Evolutionary conservation across 2,113 vertebrate genomes (phyloP).

Genomic region (Polypterus bichir): DNA sequence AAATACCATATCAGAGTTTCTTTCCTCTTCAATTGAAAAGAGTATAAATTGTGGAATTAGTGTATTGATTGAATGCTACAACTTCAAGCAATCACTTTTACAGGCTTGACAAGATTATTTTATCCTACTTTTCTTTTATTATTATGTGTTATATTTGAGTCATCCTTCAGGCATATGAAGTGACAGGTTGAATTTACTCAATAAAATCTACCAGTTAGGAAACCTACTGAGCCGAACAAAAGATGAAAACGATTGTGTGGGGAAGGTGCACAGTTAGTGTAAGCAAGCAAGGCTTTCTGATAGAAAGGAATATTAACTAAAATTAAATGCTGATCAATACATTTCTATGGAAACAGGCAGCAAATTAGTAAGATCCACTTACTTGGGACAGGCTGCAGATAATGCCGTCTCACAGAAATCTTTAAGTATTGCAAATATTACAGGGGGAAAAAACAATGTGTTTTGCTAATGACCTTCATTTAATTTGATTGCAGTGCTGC

Average conservation of each 20-base stretch:
- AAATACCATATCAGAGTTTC: constrained; percentile 97
- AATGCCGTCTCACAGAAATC: constrained; percentile 26
- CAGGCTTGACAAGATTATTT: constrained; percentile 99
- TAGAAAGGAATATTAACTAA: constrained; percentile 63
- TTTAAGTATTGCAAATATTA: constrained; percentile 19
- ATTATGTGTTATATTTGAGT: constrained; percentile 98
- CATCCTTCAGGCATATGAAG: constrained; percentile 94
- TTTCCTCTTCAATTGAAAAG: constrained; percentile 79
- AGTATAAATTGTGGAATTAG: constrained; percentile 99
- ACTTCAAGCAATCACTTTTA: constrained; percentile 96
- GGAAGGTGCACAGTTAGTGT: constrained; percentile 52
- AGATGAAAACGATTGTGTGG: constrained; percentile 47
- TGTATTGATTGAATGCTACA: constrained; percentile 92
- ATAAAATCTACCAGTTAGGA: constrained; percentile 91
- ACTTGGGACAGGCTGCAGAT: constrained; percentile 28
- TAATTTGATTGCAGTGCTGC: constrained; percentile 14
- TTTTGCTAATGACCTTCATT: constrained; percentile 5
- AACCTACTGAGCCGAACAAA: constrained; percentile 88
- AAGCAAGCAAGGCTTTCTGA: constrained; percentile 50
- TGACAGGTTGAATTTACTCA: constrained; percentile 99
- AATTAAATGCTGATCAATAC: constrained; percentile 79
- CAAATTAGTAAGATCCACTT: constrained; percentile 40
- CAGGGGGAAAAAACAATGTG: constrained; percentile 3
- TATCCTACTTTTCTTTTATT: constrained; percentile 99
- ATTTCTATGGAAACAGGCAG: constrained; percentile 79